Base-by-base conservation (phyloP, 2,797 vertebrate genomes). In the Helicolenus hilgendorfi region DNA sequence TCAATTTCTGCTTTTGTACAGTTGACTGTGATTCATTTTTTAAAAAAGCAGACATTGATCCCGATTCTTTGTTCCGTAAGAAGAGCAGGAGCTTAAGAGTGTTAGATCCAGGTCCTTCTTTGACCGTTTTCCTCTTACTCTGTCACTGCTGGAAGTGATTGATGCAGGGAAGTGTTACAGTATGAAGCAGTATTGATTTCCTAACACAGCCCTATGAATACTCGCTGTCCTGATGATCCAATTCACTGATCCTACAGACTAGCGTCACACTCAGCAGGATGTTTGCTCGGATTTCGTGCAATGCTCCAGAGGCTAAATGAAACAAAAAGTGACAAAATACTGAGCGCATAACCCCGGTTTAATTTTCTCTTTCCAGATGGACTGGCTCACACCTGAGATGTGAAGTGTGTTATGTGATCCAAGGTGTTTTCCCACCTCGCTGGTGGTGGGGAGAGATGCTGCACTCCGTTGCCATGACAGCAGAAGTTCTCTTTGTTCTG, bases 401-500 rank as follows among this genome's bases (percentile, higher is more conserved):
- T 98, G 96, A 97, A 94, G 93, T 90, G 95, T 98, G 97, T 95
- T 96, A 98, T 98, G 98, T 98, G 98, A 98, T 95, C 91, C 96
- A 97, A 97, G 96, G 96, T 97, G 97, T 94, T 95, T 95, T 95
- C 96, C 95, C 97, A 97, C 98, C 96, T 97, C 95, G 92, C 97
- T 97, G 98, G 97, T 96, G 98, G 98, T 95, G 97, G 97, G 98
- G 98, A 98, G 98, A 97, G 97, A 98, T 98, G 98, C 97, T 98
- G 96, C 97, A 94, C 96, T 97, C 95, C 92, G 97, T 98, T 97
- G 98, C 98, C 97, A 99, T 99, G 98, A 98, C 98, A 97, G 98
- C 97, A 97, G 98, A 98, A 95, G 98, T 98, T 93, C 95, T 99
- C 77, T 97, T 99, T 89, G 97, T 98, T 96, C 97, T 98, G 83